A percentile compares a stretch with the other conserved stretches of the same genome.
Evolutionary conservation across 2,888 invertebrate genomes (phyloP).

Genomic region (Stenurella melanura): DNA sequence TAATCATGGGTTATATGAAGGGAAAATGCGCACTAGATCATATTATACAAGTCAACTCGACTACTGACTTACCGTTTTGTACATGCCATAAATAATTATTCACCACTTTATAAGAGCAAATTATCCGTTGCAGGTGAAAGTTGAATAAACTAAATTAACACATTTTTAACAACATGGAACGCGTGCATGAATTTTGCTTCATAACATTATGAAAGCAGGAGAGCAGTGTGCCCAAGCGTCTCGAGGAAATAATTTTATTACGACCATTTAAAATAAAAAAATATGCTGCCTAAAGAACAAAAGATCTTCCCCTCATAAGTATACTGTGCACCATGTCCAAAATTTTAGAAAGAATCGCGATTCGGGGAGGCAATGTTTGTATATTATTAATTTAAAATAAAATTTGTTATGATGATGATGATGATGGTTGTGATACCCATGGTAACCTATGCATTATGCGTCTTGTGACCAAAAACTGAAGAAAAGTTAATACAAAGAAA

Average conservation of each 20-base stretch:
- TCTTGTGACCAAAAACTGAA: no score
- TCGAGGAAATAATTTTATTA: not conserved
- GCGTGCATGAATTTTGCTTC: not conserved
- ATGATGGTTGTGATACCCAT: no score
- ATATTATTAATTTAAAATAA: no score
- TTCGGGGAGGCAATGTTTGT: no score
- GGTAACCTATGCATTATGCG: no score
- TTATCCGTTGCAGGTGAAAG: slow-evolving; percentile 31
- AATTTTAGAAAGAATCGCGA: no score
- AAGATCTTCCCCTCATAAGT: no score
- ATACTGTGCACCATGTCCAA: no score
- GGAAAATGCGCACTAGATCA: slow-evolving; percentile 62
- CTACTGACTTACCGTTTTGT: slow-evolving; percentile 52
- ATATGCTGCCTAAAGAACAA: no score
- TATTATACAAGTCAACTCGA: slow-evolving; percentile 55
- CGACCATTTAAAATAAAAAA: no score
- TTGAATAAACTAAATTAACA: slow-evolving; percentile 33
- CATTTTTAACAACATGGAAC: not conserved
- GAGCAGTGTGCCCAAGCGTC: not conserved
- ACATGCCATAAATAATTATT: slow-evolving; percentile 48
- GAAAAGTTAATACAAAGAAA: no score
- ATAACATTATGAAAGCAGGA: not conserved
- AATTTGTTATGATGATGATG: no score
- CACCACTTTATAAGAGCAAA: slow-evolving; percentile 35
- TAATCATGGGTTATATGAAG: slow-evolving; percentile 61